Evolutionary conservation across 2,888 invertebrate species (phyloP).

Genomic region (Dryococelus australis): DNA sequence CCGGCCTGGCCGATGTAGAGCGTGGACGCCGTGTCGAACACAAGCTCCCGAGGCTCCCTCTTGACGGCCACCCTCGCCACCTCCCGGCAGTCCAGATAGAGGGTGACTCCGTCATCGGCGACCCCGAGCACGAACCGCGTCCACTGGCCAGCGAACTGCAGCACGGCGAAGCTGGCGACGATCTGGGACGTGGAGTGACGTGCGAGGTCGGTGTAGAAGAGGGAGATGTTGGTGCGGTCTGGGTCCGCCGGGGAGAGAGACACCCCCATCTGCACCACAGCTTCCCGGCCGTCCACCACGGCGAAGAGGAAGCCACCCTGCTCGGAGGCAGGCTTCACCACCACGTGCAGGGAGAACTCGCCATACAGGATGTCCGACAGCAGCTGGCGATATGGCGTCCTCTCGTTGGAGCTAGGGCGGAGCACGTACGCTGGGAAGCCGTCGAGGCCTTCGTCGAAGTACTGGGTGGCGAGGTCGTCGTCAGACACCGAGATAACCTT

Average conservation of each 20-base stretch:
- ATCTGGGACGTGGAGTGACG: conserved; percentile 64
- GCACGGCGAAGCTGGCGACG: conserved; percentile 80
- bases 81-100: conserved; percentile 87
- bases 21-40: conserved; percentile 92
- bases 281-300: conserved; percentile 91
- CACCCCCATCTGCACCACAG: conserved; percentile 84
- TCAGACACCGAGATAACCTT: conserved; percentile 82
- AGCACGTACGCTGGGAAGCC: conserved; percentile 89
- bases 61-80: conserved; percentile 74
- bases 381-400: conserved; percentile 81
- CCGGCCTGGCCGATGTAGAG: conserved; percentile 95
- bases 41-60: conserved; percentile 77
- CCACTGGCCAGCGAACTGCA: conserved; percentile 83
- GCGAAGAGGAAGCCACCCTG: conserved; percentile 90
- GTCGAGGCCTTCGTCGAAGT: conserved; percentile 83
- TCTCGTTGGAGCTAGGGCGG: conserved; percentile 81
- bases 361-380: conserved; percentile 84
- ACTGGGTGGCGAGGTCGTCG: conserved; percentile 78
- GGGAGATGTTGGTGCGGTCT: conserved; percentile 73
- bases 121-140: conserved; percentile 60
- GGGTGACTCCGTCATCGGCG: conserved; percentile 76
- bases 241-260: conserved; percentile 56
- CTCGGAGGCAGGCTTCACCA: conserved; percentile 75
- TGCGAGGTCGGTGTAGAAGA: conserved; percentile 82
- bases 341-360: conserved; percentile 87